phyloP scores from a whole-genome alignment of 1,140 invertebrate species.

The Proctacanthus coquilletti region DNA sequence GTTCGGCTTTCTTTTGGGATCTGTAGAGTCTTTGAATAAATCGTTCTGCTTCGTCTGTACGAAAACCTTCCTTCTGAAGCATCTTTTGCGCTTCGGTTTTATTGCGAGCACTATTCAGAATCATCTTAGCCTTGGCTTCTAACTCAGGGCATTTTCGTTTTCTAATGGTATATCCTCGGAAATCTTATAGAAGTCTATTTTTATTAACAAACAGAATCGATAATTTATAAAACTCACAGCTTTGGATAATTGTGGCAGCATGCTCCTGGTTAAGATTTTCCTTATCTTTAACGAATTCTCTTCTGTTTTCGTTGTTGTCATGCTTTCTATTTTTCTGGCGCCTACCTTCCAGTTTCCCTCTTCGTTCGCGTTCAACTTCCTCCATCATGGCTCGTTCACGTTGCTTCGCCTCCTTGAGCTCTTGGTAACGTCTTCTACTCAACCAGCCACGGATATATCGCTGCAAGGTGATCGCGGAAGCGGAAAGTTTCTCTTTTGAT shows the following conservation, averaged over 20 bases:
- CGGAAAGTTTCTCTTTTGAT: slow-evolving; percentile 42
- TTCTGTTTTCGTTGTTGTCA: slow-evolving; percentile 11
- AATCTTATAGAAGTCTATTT: slow-evolving; percentile 32
- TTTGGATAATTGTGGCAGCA: slow-evolving; percentile 49
- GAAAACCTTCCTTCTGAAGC: slow-evolving; percentile 18
- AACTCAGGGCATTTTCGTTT: slow-evolving; percentile 2
- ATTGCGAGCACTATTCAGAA: slow-evolving; percentile 33
- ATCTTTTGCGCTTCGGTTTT: slow-evolving; percentile 14
- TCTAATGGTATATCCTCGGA: slow-evolving; percentile 43
- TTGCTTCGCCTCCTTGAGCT: slow-evolving; percentile 31
- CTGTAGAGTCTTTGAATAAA: slow-evolving; percentile 28
- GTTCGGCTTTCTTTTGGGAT: neutral
- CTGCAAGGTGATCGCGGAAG: slow-evolving; percentile 48
- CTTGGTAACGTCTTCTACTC: slow-evolving; percentile 33
- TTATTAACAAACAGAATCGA: neutral
- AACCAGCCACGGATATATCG: slow-evolving; percentile 51
- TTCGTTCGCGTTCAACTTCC: slow-evolving; percentile 2
- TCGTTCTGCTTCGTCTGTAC: slow-evolving; percentile 25
- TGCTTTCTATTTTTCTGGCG: slow-evolving; percentile 29
- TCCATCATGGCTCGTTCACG: slow-evolving; percentile 12
- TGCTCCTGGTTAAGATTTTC: slow-evolving; percentile 36
- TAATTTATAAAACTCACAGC: slow-evolving; percentile 38
- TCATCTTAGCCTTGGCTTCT: slow-evolving; percentile 43
- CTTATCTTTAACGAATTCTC: slow-evolving; percentile 21
- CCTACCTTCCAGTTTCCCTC: slow-evolving; percentile 18